phyloP scores from a whole-genome alignment of 2,113 vertebrate species.

The Himantopus leucocephalus region DNA sequence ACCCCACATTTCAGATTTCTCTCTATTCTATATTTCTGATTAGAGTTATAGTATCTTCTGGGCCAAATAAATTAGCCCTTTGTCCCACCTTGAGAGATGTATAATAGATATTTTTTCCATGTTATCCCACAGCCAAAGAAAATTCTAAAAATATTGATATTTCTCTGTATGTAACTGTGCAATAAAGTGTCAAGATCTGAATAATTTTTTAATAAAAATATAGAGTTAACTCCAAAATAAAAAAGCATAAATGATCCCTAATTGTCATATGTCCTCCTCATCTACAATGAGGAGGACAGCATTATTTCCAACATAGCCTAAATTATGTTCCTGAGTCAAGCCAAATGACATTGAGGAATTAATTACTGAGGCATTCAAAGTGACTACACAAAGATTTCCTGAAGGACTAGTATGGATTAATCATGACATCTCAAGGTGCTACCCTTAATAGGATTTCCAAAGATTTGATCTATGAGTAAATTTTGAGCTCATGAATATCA shows the following conservation, averaged over 20 bases:
- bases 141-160: accelerated
- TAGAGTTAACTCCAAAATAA: not conserved
- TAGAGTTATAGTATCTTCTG: not conserved
- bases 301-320: not conserved
- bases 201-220: not conserved
- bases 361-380: constrained; percentile 51
- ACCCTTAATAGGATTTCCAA: constrained; percentile 60
- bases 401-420: constrained; percentile 60
- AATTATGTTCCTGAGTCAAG: not conserved
- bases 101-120: not conserved
- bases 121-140: not conserved
- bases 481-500: constrained; percentile 35
- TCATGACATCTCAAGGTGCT: constrained; percentile 60
- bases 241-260: not conserved
- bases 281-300: not conserved
- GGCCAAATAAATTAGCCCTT: not conserved
- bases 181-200: not conserved
- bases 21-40: not conserved
- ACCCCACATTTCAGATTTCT: not conserved
- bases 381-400: constrained; percentile 52
- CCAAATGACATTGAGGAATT: constrained; percentile 53
- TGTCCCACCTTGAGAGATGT: not conserved
- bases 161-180: not conserved
- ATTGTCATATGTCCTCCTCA: not conserved
- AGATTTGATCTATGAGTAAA: constrained; percentile 51